Conservation (phyloP, 2,113 vertebrate species). For the Scopus umbretta region DNA sequence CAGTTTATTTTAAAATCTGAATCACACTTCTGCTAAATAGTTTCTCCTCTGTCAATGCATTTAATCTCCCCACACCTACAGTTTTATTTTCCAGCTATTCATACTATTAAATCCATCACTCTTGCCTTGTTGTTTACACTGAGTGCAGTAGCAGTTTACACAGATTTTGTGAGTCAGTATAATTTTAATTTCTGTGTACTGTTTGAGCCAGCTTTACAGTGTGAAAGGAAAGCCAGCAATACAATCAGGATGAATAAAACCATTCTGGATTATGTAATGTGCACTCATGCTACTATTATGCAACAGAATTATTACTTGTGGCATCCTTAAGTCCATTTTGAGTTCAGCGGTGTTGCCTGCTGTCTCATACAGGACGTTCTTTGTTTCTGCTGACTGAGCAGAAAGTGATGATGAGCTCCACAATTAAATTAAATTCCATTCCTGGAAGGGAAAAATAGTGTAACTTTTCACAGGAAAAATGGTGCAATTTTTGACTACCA, state of each 20-base stretch:
- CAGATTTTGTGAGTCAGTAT: background rate
- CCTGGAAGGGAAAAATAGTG: slow-evolving; percentile 29
- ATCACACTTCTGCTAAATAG: background rate
- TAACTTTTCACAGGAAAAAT: background rate
- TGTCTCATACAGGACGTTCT: slow-evolving; percentile 46
- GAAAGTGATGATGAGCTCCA: slow-evolving; percentile 47
- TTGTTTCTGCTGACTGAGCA: slow-evolving; percentile 36
- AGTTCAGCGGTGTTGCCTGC: slow-evolving; percentile 18
- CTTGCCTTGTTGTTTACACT: background rate
- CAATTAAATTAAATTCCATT: slow-evolving; percentile 48
- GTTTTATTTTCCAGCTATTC: background rate
- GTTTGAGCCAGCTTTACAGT: background rate
- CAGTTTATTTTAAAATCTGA: background rate
- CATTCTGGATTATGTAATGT: slow-evolving; percentile 1
- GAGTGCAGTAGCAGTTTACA: background rate
- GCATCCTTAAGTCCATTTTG: slow-evolving; percentile 37
- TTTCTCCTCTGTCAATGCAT: background rate
- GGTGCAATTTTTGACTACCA: background rate
- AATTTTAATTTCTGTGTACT: background rate
- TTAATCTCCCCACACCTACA: background rate
- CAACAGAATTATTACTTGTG: slow-evolving; percentile 45
- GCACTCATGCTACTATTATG: background rate
- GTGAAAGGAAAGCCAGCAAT: background rate
- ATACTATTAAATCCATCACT: background rate
- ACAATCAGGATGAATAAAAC: background rate